These are phyloP conservation scores for Phytoseiulus persimilis DNA, from an alignment of 2,888 invertebrate genomes.

Conservation along the genomic window DNA sequence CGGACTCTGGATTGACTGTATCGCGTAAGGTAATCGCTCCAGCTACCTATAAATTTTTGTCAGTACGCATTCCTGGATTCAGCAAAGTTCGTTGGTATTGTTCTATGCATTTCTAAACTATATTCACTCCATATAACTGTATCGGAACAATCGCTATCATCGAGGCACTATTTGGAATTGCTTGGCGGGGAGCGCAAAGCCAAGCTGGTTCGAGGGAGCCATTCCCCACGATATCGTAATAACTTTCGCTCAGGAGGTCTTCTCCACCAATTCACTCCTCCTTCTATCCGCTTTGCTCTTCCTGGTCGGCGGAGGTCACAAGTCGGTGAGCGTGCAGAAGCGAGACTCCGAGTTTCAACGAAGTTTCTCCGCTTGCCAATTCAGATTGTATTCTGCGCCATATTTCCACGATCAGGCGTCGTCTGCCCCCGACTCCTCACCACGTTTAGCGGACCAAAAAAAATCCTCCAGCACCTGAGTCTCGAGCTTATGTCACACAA, in stretches of 20 bases:
- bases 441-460: not conserved
- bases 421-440: not conserved
- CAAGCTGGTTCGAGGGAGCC: not conserved
- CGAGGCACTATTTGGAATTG: not conserved
- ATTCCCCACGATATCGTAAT: not conserved
- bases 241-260: not conserved
- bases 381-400: not conserved
- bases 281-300: no score
- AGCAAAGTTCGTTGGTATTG: not conserved
- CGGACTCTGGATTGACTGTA: no score
- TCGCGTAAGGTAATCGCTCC: no score
- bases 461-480: not conserved
- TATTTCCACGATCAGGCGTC: not conserved
- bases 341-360: not conserved
- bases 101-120: not conserved
- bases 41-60: no score
- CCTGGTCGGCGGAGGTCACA: no score
- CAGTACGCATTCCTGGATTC: not conserved
- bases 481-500: not conserved
- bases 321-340: not conserved
- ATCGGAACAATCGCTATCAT: not conserved
- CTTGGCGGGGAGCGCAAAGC: not conserved
- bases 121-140: not conserved
- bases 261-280: not conserved
- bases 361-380: not conserved